Evolutionary conservation across 2,888 invertebrate species (phyloP), one percentile per base, ranked within the genome.

Genomic region (Neuroscelio doddi): DNA sequence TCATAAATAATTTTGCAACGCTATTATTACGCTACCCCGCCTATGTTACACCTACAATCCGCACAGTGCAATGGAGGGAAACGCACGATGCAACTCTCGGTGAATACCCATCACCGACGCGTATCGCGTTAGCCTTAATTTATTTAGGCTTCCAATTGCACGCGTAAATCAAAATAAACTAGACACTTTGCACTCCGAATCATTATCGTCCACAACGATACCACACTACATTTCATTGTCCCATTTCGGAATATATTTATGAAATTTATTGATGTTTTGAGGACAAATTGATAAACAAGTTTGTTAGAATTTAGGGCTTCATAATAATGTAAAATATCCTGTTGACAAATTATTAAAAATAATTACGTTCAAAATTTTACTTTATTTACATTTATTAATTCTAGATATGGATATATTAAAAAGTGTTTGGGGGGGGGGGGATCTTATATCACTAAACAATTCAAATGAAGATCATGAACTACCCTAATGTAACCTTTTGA

Each of bases 1-100:
- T 73, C 82, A 77, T 83, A 83, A 83, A 83, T 83, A 81, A 81
- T 80, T 79, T 80, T 69, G 76, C 77, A 77, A 76, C 77, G 77
- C 77, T 78, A 71, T 75, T 76, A 76, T 76, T 80, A 80, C 76
- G 78, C 76, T 78, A 76, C 74, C 68, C 76, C 69, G 74, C 68
- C 76, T 77, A 73, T 59, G 56, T 74, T 77, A 76, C 78, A 75
- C 76, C 75, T 70, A 70, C 71, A 61, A 57, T 57, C 59, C 59
- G 50, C 57, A 47, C 56, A 41, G 49, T 57, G 59, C 63, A 68
- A 51, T 50, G 49, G 52, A 57, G 57, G 46, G 21, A 50, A 52
- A 56, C 44, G 36, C 45, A 24, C 57, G 64, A 61, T 56, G 59
- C 49, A 53, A 64, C 44, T 30, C 45, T 16, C 57, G 64, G 58